Percentiles rank a stretch among this genome's conserved stretches.
These are phyloP conservation scores for Rhinolophus sinicus DNA, from an alignment of 2,113 vertebrate genomes.

Conservation along the genomic window DNA sequence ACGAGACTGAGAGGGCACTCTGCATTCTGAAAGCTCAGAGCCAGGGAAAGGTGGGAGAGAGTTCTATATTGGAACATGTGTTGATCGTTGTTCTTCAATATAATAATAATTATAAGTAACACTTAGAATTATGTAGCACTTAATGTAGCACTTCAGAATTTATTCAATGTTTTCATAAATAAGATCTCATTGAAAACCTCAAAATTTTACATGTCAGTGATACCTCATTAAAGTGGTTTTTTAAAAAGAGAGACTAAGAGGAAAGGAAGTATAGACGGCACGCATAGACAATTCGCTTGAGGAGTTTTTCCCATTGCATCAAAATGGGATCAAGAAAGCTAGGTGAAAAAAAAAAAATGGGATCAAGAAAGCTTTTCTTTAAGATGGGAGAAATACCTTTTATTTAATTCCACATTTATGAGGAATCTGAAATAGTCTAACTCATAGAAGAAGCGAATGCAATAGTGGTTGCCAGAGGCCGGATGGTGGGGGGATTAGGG, in stretches of 20 bases:
- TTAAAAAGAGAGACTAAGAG: not conserved
- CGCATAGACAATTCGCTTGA: not conserved
- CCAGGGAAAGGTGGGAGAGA: not conserved
- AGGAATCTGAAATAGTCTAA: not conserved
- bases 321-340: not conserved
- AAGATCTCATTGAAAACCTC: conserved; percentile 9
- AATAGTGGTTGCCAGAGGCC: not conserved
- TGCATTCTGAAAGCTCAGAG: not conserved
- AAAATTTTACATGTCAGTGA: not conserved
- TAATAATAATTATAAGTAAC: not conserved
- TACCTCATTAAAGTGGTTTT: not conserved
- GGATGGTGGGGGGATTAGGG: no score
- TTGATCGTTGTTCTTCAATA: not conserved
- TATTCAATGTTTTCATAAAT: not conserved
- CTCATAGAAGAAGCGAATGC: not conserved
- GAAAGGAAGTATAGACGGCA: not conserved
- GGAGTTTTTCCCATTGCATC: not conserved
- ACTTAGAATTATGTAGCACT: not conserved
- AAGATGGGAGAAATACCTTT: not conserved
- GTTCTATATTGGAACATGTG: not conserved
- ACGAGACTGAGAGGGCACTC: not conserved
- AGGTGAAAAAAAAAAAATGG: not conserved
- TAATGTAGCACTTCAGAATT: not conserved
- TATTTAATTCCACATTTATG: not conserved
- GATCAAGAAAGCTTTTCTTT: not conserved